phyloP scores from a whole-genome alignment of 2,113 vertebrate species.

The Podiceps cristatus region DNA sequence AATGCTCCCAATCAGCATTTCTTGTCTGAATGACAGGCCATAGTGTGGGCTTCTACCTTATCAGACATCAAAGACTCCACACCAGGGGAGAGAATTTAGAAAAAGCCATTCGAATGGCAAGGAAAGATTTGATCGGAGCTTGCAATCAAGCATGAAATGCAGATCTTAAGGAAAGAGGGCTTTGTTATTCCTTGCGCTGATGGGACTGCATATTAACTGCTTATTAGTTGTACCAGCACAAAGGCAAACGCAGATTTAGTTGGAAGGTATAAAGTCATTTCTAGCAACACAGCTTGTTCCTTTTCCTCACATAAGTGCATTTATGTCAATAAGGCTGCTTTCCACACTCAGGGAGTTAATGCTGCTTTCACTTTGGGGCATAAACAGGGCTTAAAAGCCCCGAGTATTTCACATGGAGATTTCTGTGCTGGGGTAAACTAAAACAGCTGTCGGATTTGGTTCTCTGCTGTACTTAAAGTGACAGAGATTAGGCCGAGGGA shows the following conservation, averaged over 20 bases:
- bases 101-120: background rate
- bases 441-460: conserved; percentile 13
- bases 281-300: background rate
- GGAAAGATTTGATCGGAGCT: background rate
- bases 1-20: background rate
- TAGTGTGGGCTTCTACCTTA: background rate
- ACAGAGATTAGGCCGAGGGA: background rate
- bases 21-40: background rate
- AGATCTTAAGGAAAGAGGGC: conserved; percentile 20
- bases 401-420: background rate
- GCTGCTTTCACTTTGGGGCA: conserved; percentile 25
- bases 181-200: conserved; percentile 21
- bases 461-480: background rate
- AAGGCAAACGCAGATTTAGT: background rate
- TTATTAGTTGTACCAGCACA: conserved; percentile 16
- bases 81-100: background rate
- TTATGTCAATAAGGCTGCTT: background rate
- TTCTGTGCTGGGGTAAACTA: background rate
- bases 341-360: background rate
- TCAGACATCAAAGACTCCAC: conserved; percentile 24
- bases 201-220: conserved; percentile 44
- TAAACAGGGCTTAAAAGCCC: conserved; percentile 12
- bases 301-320: background rate
- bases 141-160: background rate
- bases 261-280: background rate